Percentiles rank a stretch among this genome's conserved stretches.
phyloP scores from a whole-genome alignment of 2,888 invertebrate species.

The Gymnosoma rotundatum region DNA sequence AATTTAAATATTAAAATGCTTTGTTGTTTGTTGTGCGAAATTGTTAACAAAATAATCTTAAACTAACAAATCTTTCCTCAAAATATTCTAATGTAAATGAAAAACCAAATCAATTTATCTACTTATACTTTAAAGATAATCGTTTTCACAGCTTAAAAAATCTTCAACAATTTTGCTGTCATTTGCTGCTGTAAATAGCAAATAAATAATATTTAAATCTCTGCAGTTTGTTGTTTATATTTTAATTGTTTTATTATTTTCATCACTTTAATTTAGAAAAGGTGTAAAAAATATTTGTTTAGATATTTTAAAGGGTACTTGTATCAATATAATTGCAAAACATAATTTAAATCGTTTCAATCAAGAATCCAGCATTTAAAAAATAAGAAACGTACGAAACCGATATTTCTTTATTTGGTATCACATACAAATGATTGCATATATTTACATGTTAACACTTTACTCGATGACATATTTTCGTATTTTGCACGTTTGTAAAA shows the following conservation, averaged over 20 bases:
- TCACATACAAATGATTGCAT: too few relatives aligned
- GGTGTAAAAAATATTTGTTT: constrained; percentile 1
- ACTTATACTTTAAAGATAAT: not conserved
- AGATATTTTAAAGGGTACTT: constrained; percentile 2
- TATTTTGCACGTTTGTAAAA: too few relatives aligned
- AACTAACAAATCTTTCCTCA: constrained; percentile 35
- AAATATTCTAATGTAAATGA: constrained; percentile 23
- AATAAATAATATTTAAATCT: constrained; percentile 20
- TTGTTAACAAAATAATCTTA: constrained; percentile 42
- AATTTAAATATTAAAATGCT: constrained; percentile 63
- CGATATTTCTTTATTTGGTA: too few relatives aligned
- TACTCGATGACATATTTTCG: too few relatives aligned
- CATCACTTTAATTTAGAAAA: not conserved
- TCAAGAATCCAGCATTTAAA: too few relatives aligned
- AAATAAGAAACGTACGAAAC: too few relatives aligned
- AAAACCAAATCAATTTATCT: not conserved
- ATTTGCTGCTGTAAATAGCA: constrained; percentile 70
- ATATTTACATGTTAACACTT: too few relatives aligned
- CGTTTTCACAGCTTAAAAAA: constrained; percentile 57
- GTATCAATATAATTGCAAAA: not conserved
- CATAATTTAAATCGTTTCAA: too few relatives aligned
- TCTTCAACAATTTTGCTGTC: constrained; percentile 62
- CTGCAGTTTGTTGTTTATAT: constrained; percentile 29
- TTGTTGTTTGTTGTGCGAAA: constrained; percentile 71
- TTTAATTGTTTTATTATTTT: constrained; percentile 26